A percentile compares a stretch with the other conserved stretches of the same genome.
Evolutionary conservation across 2,888 invertebrate genomes (phyloP).

Genomic region (Nemotelus pantherinus): DNA sequence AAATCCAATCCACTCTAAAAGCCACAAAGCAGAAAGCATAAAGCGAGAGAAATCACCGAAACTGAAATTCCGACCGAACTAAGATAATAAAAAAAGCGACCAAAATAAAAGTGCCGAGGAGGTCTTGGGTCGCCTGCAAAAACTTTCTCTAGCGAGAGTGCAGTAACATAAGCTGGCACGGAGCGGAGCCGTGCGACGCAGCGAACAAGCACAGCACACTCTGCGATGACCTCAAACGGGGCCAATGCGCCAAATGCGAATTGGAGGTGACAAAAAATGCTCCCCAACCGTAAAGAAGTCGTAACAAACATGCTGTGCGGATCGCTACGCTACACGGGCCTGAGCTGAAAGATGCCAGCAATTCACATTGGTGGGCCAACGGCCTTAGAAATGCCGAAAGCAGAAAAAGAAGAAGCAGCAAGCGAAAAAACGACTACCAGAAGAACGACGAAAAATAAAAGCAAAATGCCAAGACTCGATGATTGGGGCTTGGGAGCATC

Average conservation of each 20-base stretch:
- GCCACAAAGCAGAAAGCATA: no score
- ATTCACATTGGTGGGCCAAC: conserved; percentile 19
- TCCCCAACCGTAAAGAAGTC: conserved; percentile 13
- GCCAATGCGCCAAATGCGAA: conserved; percentile 44
- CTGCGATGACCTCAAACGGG: conserved; percentile 47
- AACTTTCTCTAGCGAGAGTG: conserved; percentile 37
- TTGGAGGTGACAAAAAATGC: conserved; percentile 30
- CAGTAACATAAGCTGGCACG: not conserved
- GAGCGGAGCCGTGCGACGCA: not conserved
- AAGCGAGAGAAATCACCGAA: conserved; percentile 32
- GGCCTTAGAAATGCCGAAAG: conserved; percentile 33
- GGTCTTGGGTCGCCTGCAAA: conserved; percentile 22
- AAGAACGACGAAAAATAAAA: conserved; percentile 20
- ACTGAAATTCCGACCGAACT: conserved; percentile 25
- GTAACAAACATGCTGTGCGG: not conserved
- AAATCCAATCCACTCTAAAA: no score
- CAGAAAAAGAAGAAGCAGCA: conserved; percentile 20
- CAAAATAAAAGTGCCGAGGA: conserved; percentile 38
- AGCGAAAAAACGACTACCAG: not conserved
- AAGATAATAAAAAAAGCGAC: conserved; percentile 26
- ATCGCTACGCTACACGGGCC: not conserved
- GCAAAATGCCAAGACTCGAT: not conserved
- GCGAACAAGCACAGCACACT: conserved; percentile 13
- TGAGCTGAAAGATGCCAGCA: conserved; percentile 14
- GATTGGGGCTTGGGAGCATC: not conserved